Percentiles rank a stretch among this genome's conserved stretches.
Conservation (phyloP, 2,797 vertebrate species). For the Micrastur ruficollis region DNA sequence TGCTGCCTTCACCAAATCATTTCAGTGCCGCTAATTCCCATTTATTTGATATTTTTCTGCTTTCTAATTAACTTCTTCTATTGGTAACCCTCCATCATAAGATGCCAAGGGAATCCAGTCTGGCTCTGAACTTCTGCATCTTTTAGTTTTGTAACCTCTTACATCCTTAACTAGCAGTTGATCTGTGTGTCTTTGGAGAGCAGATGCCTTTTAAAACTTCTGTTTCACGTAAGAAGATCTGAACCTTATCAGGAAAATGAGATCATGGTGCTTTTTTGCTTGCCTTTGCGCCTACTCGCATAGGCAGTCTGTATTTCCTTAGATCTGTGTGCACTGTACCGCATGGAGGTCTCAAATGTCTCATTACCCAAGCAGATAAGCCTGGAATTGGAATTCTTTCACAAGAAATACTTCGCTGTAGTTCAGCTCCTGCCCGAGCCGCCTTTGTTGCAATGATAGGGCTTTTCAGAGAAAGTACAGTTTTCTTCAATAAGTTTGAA, state of each 20-base stretch:
- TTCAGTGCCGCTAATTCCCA: not conserved
- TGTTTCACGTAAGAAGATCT: not conserved
- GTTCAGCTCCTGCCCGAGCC: not conserved
- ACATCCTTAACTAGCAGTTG: constrained; percentile 25
- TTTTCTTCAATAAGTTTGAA: not conserved
- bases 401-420: not conserved
- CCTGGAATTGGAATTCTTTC: not conserved
- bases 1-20: not conserved
- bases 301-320: not conserved
- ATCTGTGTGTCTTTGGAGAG: constrained; percentile 38
- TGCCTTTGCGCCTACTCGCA: not conserved
- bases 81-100: not conserved
- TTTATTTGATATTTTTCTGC: constrained; percentile 18
- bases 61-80: constrained; percentile 45
- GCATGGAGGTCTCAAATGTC: not conserved
- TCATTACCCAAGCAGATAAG: not conserved
- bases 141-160: constrained; percentile 9
- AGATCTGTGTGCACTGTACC: not conserved
- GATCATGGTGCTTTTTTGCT: not conserved
- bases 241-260: not conserved
- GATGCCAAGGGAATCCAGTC: not conserved
- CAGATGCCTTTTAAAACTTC: constrained; percentile 1
- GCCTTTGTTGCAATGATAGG: not conserved
- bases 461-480: not conserved
- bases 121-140: constrained; percentile 6